Evolutionary conservation across 2,888 invertebrate species (phyloP), one percentile per base, ranked within the genome.

Genomic region (Sinopyrophorus schimmeli): DNA sequence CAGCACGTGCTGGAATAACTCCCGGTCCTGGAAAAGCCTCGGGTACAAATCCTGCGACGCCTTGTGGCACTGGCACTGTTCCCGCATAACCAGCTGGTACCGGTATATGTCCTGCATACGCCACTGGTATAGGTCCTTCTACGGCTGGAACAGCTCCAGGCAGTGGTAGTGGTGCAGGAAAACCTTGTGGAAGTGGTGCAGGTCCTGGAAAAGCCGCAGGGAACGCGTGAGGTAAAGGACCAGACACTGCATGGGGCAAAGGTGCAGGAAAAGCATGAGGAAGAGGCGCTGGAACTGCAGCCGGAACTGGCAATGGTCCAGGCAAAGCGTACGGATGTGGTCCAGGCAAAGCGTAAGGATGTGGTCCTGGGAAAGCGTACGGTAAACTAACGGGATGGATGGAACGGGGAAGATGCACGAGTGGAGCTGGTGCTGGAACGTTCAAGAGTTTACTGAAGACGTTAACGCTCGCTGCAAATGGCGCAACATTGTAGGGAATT

Each of bases 401-500:
- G 2, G 48, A 48, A 17, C 31, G 42, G 5, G 47, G n/a, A n/a
- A n/a, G n/a, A 68, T 24, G 32, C 14, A 43, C 11, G 18, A 50
- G 21, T 35, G 50, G 44, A 31, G 44, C 40, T 9, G 43, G 21
- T 9, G 27, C 2, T 5, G 28, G 35, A 9, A 18, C 27, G 1
- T 12, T 10, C 7, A 26, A 11, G 5, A 21, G 6, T 59, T 72
- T 75, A 50, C 72, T 80, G 52, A 77, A 76, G 5, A 81, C 75
- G 68, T 75, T 83, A 47, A 81, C 71, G 67, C 83, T 81, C 2
- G 81, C 77, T 1, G 82, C 81, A 58, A 79, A 81, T 1, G 83
- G 83, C 32, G 81, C 78, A 27, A 82, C 74, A 57, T 82, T 83
- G 55, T 81, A 81, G 0, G 83, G 83, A 14, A 82, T 76, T 9